Evolutionary conservation across 1,140 invertebrate species (phyloP).

Genomic region (Drosophila nikananu): DNA sequence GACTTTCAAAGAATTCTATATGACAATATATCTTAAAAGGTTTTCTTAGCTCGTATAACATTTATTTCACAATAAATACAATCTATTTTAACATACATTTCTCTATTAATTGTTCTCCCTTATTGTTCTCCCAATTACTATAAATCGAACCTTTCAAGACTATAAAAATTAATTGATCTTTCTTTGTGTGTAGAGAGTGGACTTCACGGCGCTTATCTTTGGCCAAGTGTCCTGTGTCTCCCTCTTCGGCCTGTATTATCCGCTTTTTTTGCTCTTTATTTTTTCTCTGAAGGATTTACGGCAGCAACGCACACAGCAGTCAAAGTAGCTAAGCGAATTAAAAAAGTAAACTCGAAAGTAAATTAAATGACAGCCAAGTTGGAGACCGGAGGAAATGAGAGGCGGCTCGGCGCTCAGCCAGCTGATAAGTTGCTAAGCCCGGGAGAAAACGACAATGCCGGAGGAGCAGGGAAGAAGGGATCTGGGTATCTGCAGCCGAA

Average conservation of each 20-base stretch:
- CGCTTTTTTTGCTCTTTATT: slow-evolving; percentile 5
- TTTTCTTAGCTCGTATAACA: neutral
- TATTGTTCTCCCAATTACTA: neutral
- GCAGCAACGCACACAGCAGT: slow-evolving; percentile 46
- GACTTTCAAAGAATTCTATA: too few relatives aligned
- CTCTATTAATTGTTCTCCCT: neutral
- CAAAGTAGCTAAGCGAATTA: slow-evolving; percentile 83
- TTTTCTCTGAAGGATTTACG: slow-evolving; percentile 71
- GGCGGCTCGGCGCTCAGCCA: slow-evolving; percentile 55
- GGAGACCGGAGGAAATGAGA: slow-evolving; percentile 33
- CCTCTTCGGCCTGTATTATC: slow-evolving; percentile 4
- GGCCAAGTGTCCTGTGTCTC: slow-evolving; percentile 64
- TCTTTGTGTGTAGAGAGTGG: neutral
- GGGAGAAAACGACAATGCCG: slow-evolving; percentile 52
- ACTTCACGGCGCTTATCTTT: slow-evolving; percentile 67
- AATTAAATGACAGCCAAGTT: slow-evolving; percentile 69
- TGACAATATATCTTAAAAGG: neutral
- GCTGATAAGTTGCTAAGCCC: slow-evolving; percentile 77
- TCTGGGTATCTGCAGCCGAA: slow-evolving; percentile 35
- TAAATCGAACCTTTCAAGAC: neutral
- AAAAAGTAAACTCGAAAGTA: slow-evolving; percentile 80
- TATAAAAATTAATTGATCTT: slow-evolving; percentile 7
- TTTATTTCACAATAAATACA: neutral
- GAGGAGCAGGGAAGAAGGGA: slow-evolving; percentile 7
- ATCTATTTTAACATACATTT: neutral